phyloP scores from a whole-genome alignment of 2,797 vertebrate genomes.

The Adelosebastes latens region DNA sequence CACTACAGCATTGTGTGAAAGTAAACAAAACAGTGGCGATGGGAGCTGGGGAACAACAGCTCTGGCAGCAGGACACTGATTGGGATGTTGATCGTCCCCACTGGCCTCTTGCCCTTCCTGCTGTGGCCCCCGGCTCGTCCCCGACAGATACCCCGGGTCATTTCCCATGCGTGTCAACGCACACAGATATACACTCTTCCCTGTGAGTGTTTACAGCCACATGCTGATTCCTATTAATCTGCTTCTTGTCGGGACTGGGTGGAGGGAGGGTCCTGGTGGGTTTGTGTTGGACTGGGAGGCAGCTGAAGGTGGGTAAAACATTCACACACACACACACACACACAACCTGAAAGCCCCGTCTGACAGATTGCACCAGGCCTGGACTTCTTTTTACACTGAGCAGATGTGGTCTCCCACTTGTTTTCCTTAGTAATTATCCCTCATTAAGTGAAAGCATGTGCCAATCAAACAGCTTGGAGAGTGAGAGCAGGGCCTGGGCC shows the following conservation, averaged over 20 bases:
- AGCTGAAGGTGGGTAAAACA: slow-evolving; percentile 60
- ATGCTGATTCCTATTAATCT: slow-evolving; percentile 95
- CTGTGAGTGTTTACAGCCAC: slow-evolving; percentile 89
- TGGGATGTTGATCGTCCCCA: slow-evolving; percentile 56
- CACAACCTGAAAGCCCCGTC: slow-evolving; percentile 72
- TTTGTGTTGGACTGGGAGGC: slow-evolving; percentile 65
- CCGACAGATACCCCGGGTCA: slow-evolving; percentile 62
- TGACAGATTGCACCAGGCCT: slow-evolving; percentile 87
- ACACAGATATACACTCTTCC: slow-evolving; percentile 63
- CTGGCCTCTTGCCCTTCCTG: slow-evolving; percentile 82
- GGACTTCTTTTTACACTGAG: slow-evolving; percentile 89
- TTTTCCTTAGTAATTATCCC: slow-evolving; percentile 98
- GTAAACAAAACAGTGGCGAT: slow-evolving; percentile 58
- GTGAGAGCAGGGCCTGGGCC: slow-evolving; percentile 72
- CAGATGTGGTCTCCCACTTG: slow-evolving; percentile 94
- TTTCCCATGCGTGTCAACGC: slow-evolving; percentile 71
- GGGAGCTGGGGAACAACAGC: slow-evolving; percentile 58
- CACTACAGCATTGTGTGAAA: slow-evolving; percentile 65
- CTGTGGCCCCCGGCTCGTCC: slow-evolving; percentile 59
- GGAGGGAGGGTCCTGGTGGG: slow-evolving; percentile 50
- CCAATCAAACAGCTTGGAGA: slow-evolving; percentile 94
- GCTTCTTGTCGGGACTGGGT: slow-evolving; percentile 85
- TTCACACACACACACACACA: slow-evolving; percentile 63
- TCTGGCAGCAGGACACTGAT: slow-evolving; percentile 68
- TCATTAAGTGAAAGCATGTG: slow-evolving; percentile 98